Evolutionary conservation across 2,888 invertebrate species (phyloP).

Genomic region (Pachymerium ferrugineum): DNA sequence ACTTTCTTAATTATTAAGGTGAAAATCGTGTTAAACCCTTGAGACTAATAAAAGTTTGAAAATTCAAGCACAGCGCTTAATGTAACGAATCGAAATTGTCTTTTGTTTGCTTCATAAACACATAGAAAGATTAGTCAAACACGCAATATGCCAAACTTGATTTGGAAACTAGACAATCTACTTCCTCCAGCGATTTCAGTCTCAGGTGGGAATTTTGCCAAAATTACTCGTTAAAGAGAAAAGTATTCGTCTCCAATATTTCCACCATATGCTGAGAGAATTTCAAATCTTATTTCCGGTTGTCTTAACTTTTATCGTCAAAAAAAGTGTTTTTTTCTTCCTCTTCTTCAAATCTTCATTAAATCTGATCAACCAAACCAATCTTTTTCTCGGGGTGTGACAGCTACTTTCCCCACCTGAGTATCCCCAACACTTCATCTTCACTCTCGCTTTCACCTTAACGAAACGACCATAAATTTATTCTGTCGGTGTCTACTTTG

Average conservation of each 20-base stretch:
- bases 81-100: slow-evolving; percentile 15
- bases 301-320: no score
- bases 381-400: no score
- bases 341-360: no score
- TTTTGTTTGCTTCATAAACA: not conserved
- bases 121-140: not conserved
- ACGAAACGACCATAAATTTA: no score
- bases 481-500: not conserved
- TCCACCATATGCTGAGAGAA: no score
- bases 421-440: no score
- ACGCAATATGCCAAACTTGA: not conserved
- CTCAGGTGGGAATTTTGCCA: not conserved
- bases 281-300: no score
- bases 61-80: no score
- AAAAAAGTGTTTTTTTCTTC: no score
- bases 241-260: not conserved
- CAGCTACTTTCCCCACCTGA: no score
- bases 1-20: not conserved
- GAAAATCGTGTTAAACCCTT: not conserved
- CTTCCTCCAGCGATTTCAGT: not conserved
- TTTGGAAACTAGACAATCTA: not conserved
- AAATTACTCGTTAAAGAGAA: not conserved
- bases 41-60: not conserved
- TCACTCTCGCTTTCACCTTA: no score
- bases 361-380: no score